Evolutionary conservation across 1,140 invertebrate species (phyloP), one percentile per base, ranked within the genome.

Genomic region (Drosophila navojoa): DNA sequence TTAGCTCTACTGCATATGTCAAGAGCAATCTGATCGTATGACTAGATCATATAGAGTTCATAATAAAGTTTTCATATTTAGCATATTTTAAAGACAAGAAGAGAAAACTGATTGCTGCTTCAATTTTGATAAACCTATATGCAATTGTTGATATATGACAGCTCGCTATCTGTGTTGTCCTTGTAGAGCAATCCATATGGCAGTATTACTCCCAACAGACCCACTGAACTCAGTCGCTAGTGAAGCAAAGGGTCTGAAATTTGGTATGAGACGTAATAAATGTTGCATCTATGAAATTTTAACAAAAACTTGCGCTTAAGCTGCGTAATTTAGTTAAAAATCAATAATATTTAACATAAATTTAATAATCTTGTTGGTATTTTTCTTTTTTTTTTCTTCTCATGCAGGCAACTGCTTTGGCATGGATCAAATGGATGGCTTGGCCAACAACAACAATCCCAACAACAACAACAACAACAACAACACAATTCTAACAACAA

Each of bases 371-470:
- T 1, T 16, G n/a, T 13, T 25, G 6, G 22, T 11, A 7, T 19
- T 19, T n/a, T 0, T 1, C 16, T 42, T 38, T 25, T 11, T 22
- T 25, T 47, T 19, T 1, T 52, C 19, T 22, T 25, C 19, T 22
- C 19, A 3, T 40, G 9, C 69, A 87, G 84, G 13, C 16, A 79
- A 75, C 16, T 77, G 77, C 9, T 75, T 84, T 59, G 55, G 66
- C 70, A 70, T 50, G 16, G 84, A 90, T 75, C 84, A 84, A 42
- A 40, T 84, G 57, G 84, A 89, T 44, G 74, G 84, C 4, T 45
- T 75, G 47, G 40, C 54, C 2, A 61, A 64, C 27, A 76, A 74
- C 50, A 87, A 72, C 60, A 86, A 81, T 29, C 77, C 64, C n/a
- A 84, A 68, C 44, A 84, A 67, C 19, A 76, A 64, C n/a, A 84